Evolutionary conservation across 1,140 invertebrate species (phyloP).

Genomic region (Dolichoris vasculosae): DNA sequence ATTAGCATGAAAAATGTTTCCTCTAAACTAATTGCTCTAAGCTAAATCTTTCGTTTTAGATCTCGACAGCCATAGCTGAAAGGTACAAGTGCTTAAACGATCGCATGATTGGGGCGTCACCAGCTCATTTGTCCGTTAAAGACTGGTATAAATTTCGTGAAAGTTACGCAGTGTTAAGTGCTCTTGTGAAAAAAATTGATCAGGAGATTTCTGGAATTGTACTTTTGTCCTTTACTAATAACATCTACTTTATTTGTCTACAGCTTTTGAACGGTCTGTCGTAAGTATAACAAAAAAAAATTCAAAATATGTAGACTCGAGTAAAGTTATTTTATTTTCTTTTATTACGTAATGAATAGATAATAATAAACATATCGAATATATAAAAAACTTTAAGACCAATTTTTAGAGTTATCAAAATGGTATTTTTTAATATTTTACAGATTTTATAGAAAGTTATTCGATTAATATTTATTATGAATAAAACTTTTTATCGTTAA

Average conservation of each 20-base stretch:
- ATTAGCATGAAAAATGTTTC: neutral
- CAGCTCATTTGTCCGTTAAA: constrained; percentile 50
- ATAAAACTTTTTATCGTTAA: too few species aligned
- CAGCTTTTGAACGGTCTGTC: constrained; percentile 83
- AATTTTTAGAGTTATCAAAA: neutral
- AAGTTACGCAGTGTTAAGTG: constrained; percentile 77
- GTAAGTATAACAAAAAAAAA: constrained; percentile 75
- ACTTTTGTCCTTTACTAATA: constrained; percentile 81
- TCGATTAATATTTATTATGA: too few species aligned
- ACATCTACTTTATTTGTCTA: constrained; percentile 83
- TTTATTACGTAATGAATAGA: too few species aligned
- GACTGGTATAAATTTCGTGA: constrained; percentile 77
- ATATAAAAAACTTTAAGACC: neutral
- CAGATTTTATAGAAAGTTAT: neutral
- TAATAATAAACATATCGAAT: too few species aligned
- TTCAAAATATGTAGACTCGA: neutral
- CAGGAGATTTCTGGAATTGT: constrained; percentile 77
- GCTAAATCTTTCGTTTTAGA: constrained; percentile 52
- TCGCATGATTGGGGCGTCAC: constrained; percentile 52
- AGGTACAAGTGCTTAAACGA: constrained; percentile 68
- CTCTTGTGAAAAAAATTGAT: constrained; percentile 77
- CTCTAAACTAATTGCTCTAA: neutral
- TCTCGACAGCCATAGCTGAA: constrained; percentile 69
- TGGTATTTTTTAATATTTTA: neutral
- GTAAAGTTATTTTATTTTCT: neutral